Conservation (phyloP, 2,113 vertebrate genomes). For the Dasyprocta punctata region DNA sequence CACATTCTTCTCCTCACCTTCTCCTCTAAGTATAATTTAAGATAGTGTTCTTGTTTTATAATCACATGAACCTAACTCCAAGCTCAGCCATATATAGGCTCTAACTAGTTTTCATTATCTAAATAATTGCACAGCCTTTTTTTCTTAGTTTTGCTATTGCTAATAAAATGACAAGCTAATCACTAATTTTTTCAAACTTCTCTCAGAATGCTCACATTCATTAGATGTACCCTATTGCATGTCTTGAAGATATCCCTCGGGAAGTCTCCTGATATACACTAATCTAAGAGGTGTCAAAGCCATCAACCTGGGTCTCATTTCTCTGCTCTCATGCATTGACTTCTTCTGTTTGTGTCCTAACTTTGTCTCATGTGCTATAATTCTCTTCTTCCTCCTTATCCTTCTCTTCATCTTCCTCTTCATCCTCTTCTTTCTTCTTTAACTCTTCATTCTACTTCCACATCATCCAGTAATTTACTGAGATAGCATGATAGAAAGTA, state of each 20-base stretch:
- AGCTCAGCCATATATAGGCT: background rate
- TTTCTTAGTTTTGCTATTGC: background rate
- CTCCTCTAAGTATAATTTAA: background rate
- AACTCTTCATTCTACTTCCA: background rate
- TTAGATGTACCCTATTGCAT: background rate
- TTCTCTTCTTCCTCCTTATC: background rate
- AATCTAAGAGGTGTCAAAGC: background rate
- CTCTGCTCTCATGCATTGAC: background rate
- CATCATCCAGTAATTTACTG: background rate
- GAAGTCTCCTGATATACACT: background rate
- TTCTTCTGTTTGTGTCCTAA: background rate
- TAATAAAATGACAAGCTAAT: background rate
- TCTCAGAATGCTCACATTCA: background rate
- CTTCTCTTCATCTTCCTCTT: background rate
- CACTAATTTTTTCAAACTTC: background rate
- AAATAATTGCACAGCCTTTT: background rate
- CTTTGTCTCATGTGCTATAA: background rate
- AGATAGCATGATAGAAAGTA: background rate
- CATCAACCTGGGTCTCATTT: accelerated
- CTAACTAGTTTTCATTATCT: background rate
- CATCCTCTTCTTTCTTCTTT: background rate
- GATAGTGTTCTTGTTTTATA: background rate
- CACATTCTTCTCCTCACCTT: background rate
- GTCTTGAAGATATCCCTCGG: background rate
- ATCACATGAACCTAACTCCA: background rate